Base-by-base conservation (phyloP, 2,797 vertebrate genomes). In the Enteromius viviparus region DNA sequence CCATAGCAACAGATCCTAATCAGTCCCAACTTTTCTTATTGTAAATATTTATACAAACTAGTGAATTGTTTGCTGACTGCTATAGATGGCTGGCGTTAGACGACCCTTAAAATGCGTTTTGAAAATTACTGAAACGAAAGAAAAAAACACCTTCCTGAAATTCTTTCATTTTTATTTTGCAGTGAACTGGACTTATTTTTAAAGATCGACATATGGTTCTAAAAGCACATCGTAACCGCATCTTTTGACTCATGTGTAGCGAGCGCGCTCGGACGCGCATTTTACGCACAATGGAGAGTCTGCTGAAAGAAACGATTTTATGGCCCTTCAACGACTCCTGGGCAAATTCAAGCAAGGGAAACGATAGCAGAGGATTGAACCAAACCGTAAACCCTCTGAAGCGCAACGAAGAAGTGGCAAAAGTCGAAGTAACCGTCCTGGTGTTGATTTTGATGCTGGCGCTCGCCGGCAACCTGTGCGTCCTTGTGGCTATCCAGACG, bases 371-470 rank as follows among this genome's bases (percentile, higher is more conserved):
- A 4, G 64, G 68, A 8, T 84, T 85, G 26, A 99, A 98, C 94
- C 42, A 58, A 89, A 96, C 94, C 0, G 78, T 89, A 0, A 95
- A 95, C 66, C 95, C 96, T 0, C 80, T 97, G 49, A 96, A 94
- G 87, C 95, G 98, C 87, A 97, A 99, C 62, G 97, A 99, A 93
- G 96, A 97, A 11, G 95, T 98, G 89, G 98, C 98, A 78, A 98
- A 96, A 87, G 95, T 98, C 89, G 98, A 99, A 91, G 96, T 99
- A 85, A 90, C 96, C 0, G 96, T 99, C 26, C 94, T 99, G 75
- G 94, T 95, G 77, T 89, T 98, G 86, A 96, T 98, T 83, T 92
- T 99, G 17, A 90, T 98, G 85, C 95, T 99, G 2, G 98, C 97
- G 5, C 92, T 99, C 78, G 94, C 91, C 0, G 98, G 98, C 34